phyloP scores from a whole-genome alignment of 2,888 invertebrate genomes.

The Eristalis intricaria region DNA sequence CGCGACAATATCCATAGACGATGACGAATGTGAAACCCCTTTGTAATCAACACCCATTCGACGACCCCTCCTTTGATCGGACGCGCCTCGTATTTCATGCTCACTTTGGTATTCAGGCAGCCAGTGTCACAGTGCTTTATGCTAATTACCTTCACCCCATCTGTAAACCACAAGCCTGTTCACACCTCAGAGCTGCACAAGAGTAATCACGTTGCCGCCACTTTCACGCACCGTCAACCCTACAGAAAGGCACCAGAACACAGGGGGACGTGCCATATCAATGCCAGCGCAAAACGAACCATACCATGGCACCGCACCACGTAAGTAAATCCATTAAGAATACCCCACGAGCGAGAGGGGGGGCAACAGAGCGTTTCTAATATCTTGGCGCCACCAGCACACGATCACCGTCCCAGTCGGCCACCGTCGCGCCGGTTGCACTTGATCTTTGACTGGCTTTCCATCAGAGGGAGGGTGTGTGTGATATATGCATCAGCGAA shows the following conservation, averaged over 20 bases:
- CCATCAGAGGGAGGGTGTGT: slow-evolving; percentile 41
- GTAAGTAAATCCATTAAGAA: slow-evolving; percentile 57
- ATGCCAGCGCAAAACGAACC: slow-evolving; percentile 64
- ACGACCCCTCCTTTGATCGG: not conserved
- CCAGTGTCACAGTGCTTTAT: slow-evolving; percentile 39
- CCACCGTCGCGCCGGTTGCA: slow-evolving; percentile 33
- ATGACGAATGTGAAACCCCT: not conserved
- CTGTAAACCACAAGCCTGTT: slow-evolving; percentile 20
- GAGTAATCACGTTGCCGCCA: slow-evolving; percentile 57
- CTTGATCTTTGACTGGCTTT: slow-evolving; percentile 39
- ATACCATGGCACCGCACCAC: slow-evolving; percentile 59
- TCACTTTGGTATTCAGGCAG: not conserved
- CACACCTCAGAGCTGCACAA: slow-evolving; percentile 42
- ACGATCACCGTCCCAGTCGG: slow-evolving; percentile 44
- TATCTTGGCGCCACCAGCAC: slow-evolving; percentile 61
- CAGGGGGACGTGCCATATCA: slow-evolving; percentile 65
- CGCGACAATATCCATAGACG: no score
- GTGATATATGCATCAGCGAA: slow-evolving; percentile 67
- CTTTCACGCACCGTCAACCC: slow-evolving; percentile 70
- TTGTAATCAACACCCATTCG: not conserved
- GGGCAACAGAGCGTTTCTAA: slow-evolving; percentile 68
- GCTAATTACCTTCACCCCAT: slow-evolving; percentile 29
- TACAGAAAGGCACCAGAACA: slow-evolving; percentile 32
- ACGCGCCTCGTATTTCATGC: not conserved
- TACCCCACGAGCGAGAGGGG: slow-evolving; percentile 23